Base-by-base conservation (phyloP, 30 jellyfish, hydroid and myxozoan genomes). In the Turritopsis rubra region DNA sequence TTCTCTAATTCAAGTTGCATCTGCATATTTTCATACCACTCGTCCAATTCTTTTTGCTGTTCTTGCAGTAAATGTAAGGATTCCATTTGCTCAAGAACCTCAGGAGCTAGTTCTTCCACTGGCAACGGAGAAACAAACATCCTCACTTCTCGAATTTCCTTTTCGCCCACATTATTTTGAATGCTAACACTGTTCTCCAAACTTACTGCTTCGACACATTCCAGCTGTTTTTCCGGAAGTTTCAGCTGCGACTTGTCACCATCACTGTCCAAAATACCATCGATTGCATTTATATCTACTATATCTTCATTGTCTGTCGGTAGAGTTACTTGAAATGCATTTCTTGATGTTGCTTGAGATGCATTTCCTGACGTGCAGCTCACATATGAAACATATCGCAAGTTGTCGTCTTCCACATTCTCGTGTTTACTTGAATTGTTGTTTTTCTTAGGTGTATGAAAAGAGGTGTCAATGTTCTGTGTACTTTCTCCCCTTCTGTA, bases 71-170 rank as follows among this genome's bases (percentile, higher is more conserved):
- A 5, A 29, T 77, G 85, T 26, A 77, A 77, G 30, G 75, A 26
- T 52, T 77, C 53, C 85, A 77, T 77, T 77, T 77, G 85, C 72
- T 77, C 85, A 5, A 77, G 21, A 23, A 77, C 85, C 53, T 77
- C 85, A 0, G 85, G 85, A 7, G 30, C 30, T 68, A 68, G 30
- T 68, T 68, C 77, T 19, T 29, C 85, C 9, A 72, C 60, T 41
- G 60, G 60, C 60, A 41, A 41, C 13, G 60, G 60, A 41, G 60
- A 41, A 41, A 3, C 60, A 13, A 41, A 41, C 60, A 41, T 3
- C 9, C 13, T 41, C 13, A 41, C 60, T 41, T 41, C 60, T 41
- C 13, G 60, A 41, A 41, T 5, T 41, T 41, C 9, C 60, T 41
- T 41, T 41, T 41, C 13, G n/a, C n/a, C n/a, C n/a, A n/a, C n/a